Evolutionary conservation across 2,888 invertebrate species (phyloP), one percentile per base, ranked within the genome.

Genomic region (Geotrupes spiniger): DNA sequence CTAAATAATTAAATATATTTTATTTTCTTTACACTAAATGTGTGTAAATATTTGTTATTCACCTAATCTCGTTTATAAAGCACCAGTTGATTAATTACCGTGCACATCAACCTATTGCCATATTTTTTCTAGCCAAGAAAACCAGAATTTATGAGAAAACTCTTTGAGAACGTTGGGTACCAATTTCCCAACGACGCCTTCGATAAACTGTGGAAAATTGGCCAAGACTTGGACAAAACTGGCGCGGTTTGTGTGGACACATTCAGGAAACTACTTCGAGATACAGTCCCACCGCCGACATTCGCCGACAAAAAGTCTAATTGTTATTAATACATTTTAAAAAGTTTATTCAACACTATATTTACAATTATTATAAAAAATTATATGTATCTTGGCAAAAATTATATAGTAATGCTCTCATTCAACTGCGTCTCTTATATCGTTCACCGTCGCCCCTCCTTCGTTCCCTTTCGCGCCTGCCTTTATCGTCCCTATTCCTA

Each of bases 271-370:
- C 42, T 72, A 40, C 17, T 73, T 26, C 58, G 66, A 29, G 51
- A 59, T 16, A 51, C 63, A 5, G 49, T 62, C 21, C 62, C 63
- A 3, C 54, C 61, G 4, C 54, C 56, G 4, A 54, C 51, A 92
- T 16, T 92, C 90, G 21, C 89, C 89, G 68, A 87, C 87, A 66
- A 88, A 87, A 71, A 21, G 6, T 21, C 21, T 4, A 21, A 21
- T 21, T 21, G 14, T 26, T 41, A n/a, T 41, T 21, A 21, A 21
- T 4, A 21, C 3, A 4, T 31, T 31, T 31, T 31, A 31, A 10
- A n/a, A 37, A 15, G 5, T 3, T 15, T 37, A 37, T 16, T 15
- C n/a, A 21, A 21, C 21, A 39, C 28, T n/a, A 10, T 36, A 16
- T 8, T 39, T 15, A 31, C 10, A 9, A 15, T 31, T 31, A 9